These are phyloP conservation scores for Prionailurus viverrinus DNA, from an alignment of 2,113 vertebrate species.

Conservation along the genomic window DNA sequence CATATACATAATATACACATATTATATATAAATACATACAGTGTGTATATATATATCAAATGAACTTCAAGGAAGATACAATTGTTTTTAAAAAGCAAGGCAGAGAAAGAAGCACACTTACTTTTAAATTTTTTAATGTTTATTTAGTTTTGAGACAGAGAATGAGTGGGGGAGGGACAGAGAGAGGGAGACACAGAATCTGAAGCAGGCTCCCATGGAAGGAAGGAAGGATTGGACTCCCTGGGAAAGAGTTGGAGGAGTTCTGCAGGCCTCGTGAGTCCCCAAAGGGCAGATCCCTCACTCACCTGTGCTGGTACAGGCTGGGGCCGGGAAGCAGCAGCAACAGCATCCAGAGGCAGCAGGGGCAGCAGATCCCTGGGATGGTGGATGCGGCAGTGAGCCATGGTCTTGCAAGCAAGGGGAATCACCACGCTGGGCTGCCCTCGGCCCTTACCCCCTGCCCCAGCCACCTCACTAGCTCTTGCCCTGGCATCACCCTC, in stretches of 20 bases:
- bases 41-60: not conserved
- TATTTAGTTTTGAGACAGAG: too few species aligned
- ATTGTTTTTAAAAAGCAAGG: not conserved
- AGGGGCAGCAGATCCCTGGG: too few species aligned
- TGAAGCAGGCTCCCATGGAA: not conserved
- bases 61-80: not conserved
- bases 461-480: too few species aligned
- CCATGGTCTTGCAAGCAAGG: not conserved
- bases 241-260: not conserved
- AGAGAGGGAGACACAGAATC: too few species aligned
- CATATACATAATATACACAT: not conserved
- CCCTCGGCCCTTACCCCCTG: not conserved
- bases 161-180: too few species aligned
- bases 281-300: too few species aligned
- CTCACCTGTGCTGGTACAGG: accelerated
- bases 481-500: not conserved
- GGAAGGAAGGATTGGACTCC: too few species aligned
- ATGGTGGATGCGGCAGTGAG: too few species aligned
- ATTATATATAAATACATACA: not conserved
- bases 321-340: not conserved
- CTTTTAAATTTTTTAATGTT: too few species aligned
- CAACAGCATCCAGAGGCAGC: too few species aligned
- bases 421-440: not conserved
- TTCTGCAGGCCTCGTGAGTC: not conserved
- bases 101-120: not conserved